Base-by-base conservation (phyloP, 2,888 invertebrate genomes). In the Apantesis nais region DNA sequence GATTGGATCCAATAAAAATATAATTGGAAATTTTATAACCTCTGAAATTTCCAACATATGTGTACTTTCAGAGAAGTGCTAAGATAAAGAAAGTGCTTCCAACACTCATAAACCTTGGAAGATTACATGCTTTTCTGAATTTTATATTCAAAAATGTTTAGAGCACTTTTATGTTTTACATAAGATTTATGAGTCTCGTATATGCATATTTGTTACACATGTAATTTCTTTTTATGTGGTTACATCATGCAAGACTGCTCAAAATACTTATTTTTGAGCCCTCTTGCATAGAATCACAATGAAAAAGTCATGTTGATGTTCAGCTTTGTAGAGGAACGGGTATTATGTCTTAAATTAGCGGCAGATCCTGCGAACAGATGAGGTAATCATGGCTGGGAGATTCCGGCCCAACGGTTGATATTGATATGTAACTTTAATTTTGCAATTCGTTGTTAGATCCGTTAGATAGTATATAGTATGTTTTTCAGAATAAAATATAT, bases 81-180 rank as follows among this genome's bases (percentile, higher is more conserved):
- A 68, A 75, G 68, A 78, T 78, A 78, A 80, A 64, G 60, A 78
- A 72, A 62, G 68, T 67, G 68, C 70, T 70, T 68, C n/a, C 66
- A 62, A 70, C 63, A 62, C 68, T 68, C 76, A 76, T 78, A 81
- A 79, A 78, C 76, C 65, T 70, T 74, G 72, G 72, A 74, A 71
- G 73, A 74, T 78, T 76, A 76, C 73, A 55, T 74, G 79, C 81
- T 81, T 81, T 81, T 72, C 66, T 37, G 60, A 74, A 79, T 81
- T 78, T 76, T 81, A 81, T 79, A 72, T 73, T 71, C 67, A 63
- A 74, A 70, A 74, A 73, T 69, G 60, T 79, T 74, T 72, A 77
- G 75, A 74, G 74, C 66, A 66, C 66, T 81, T 79, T 73, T 81
- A 82, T 79, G 73, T 74, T 77, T 77, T 79, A 74, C 73, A 62